A percentile compares a stretch with the other conserved stretches of the same genome.
phyloP scores from a whole-genome alignment of 2,113 vertebrate species.

The Corvus hawaiiensis region DNA sequence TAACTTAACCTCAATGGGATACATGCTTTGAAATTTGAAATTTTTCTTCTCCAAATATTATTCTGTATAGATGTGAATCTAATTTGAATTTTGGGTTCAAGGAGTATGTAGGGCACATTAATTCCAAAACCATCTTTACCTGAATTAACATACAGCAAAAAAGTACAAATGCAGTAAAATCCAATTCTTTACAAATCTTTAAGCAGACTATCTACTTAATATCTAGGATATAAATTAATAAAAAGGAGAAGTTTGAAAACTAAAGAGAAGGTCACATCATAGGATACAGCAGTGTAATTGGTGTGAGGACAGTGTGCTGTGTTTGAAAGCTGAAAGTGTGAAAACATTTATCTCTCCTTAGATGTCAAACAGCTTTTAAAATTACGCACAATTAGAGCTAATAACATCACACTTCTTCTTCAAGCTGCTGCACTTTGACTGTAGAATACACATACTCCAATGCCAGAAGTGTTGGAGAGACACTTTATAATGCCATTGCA shows the following conservation, averaged over 20 bases:
- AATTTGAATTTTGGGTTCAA: background rate
- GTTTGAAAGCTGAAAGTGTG: conserved; percentile 73
- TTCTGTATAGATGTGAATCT: background rate
- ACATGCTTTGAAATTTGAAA: background rate
- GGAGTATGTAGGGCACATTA: background rate
- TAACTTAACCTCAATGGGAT: background rate
- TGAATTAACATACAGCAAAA: background rate
- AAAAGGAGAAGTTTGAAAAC: conserved; percentile 74
- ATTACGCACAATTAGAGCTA: conserved; percentile 47
- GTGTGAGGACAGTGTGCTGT: conserved; percentile 63
- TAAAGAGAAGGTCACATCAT: conserved; percentile 66
- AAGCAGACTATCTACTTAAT: background rate
- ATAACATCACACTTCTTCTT: conserved; percentile 41
- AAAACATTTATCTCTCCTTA: conserved; percentile 76
- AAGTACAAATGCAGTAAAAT: background rate
- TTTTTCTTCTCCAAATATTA: background rate
- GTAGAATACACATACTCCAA: background rate
- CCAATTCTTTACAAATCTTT: background rate
- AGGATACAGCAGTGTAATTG: conserved; percentile 75
- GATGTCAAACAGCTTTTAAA: conserved; percentile 47
- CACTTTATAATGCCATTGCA: background rate
- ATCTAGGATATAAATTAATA: conserved; percentile 42
- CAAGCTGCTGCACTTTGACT: conserved; percentile 24
- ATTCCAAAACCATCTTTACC: background rate
- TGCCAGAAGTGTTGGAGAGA: background rate